These are phyloP conservation scores for Cotesia typhae DNA, from an alignment of 1,140 invertebrate species.

Conservation along the genomic window DNA sequence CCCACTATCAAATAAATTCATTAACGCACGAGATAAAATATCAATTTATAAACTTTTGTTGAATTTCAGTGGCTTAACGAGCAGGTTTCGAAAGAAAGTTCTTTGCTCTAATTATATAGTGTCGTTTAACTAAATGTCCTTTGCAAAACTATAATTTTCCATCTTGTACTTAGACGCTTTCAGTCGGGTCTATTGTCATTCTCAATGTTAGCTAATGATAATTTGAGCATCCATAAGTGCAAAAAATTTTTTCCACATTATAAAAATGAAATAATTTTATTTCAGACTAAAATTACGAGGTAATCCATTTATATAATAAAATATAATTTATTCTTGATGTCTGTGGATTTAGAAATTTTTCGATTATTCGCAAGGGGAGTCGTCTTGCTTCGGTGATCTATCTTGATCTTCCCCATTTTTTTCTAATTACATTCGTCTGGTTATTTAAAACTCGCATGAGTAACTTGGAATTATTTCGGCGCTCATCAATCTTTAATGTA, in stretches of 20 bases:
- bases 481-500: background rate
- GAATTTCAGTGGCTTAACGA: slow-evolving; percentile 17
- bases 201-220: slow-evolving; percentile 15
- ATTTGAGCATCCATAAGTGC: slow-evolving; percentile 1
- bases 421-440: background rate
- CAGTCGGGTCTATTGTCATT: slow-evolving; percentile 3
- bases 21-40: background rate
- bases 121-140: slow-evolving; percentile 24
- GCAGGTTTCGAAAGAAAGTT: slow-evolving; percentile 16
- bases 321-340: background rate
- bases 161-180: slow-evolving; percentile 19
- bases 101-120: slow-evolving; percentile 24
- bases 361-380: background rate
- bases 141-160: slow-evolving; percentile 23
- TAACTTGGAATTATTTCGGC: slow-evolving; percentile 8
- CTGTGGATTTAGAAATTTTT: background rate
- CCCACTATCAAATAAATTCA: no score
- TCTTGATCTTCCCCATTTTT: background rate
- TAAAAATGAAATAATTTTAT: no score
- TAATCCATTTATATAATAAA: background rate
- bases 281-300: no score
- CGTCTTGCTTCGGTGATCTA: slow-evolving; percentile 9
- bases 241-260: background rate
- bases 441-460: slow-evolving; percentile 15
- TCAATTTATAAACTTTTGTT: background rate